Conservation (phyloP, 2,888 invertebrate species). For the Caenorhabditis doughertyi region DNA sequence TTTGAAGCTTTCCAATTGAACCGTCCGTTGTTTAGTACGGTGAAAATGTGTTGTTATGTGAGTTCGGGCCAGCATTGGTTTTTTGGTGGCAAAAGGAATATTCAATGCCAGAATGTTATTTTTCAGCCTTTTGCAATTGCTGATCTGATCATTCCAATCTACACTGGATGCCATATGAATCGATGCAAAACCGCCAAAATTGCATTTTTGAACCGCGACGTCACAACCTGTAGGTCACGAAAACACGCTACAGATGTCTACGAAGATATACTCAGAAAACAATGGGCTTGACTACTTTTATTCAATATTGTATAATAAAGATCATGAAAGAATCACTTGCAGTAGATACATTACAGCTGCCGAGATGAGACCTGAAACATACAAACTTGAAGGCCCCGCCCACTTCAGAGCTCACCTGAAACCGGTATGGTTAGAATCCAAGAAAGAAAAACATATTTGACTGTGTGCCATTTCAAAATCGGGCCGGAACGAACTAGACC, state of each 20-base stretch:
- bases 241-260: conserved; percentile 5
- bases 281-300: conserved; percentile 26
- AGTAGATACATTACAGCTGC: conserved; percentile 52
- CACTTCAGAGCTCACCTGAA: conserved; percentile 51
- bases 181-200: conserved; percentile 1
- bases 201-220: background rate
- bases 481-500: conserved; percentile 61
- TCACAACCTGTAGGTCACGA: background rate
- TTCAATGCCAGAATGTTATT: too few relatives aligned
- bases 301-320: background rate
- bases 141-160: conserved; percentile 31
- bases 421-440: conserved; percentile 63
- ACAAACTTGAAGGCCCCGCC: background rate
- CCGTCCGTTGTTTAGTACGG: conserved; percentile 5
- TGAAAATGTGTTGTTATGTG: conserved; percentile 12
- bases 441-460: conserved; percentile 53
- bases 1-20: conserved; percentile 14
- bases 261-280: conserved; percentile 12
- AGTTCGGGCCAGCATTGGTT: too few relatives aligned
- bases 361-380: conserved; percentile 47
- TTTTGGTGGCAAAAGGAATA: too few relatives aligned
- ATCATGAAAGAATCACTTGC: conserved; percentile 33
- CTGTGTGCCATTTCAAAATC: conserved; percentile 59
- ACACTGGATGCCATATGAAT: conserved; percentile 16
- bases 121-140: conserved; percentile 25